Evolutionary conservation across 92 coral and sea anemone genomes (phyloP), one percentile per base, ranked within the genome.

Genomic region (Palythoa caribaeorum): DNA sequence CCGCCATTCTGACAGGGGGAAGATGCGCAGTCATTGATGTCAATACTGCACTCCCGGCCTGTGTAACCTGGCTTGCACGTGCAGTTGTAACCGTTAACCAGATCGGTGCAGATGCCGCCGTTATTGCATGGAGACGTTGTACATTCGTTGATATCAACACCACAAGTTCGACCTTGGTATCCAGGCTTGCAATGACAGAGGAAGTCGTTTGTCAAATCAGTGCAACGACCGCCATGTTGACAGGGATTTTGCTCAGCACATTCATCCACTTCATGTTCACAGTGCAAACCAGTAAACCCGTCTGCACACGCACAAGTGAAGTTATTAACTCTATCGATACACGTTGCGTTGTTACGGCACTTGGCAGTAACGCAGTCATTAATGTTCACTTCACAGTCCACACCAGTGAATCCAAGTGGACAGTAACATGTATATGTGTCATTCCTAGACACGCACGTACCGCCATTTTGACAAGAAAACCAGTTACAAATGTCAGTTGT

Each of bases 121-220:
- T 93, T 80, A 60, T 77, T 70, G 87, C 98, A 94, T 40, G 98
- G 98, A 35, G 87, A 85, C 12, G 96, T 69, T 48, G 92, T 87
- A 70, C 98, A 94, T 84, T 94, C 98, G 59, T 94, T 94, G 38
- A 94, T 89, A 54, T 93, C 96, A 7, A 94, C 91, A 28, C 94
- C 79, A 55, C 98, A 94, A 28, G 96, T 93, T 21, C 90, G 96
- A 44, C 98, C 98, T 84, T 94, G 90, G 90, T 90, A 94, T 3
- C 98, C 98, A 9, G 96, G 87, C 0, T 77, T 66, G 85, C 98
- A 94, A 19, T 69, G 55, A 77, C 98, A 94, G 36, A 76, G 85
- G 69, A 93, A 94, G 78, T 93, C 98, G 71, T 94, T 94, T 8
- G 85, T 77, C 66, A 91, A 87, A 81, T 94, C 95, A 2, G 86